Base-by-base conservation (phyloP, 2,888 invertebrate genomes). In the Archips xylosteana region DNA sequence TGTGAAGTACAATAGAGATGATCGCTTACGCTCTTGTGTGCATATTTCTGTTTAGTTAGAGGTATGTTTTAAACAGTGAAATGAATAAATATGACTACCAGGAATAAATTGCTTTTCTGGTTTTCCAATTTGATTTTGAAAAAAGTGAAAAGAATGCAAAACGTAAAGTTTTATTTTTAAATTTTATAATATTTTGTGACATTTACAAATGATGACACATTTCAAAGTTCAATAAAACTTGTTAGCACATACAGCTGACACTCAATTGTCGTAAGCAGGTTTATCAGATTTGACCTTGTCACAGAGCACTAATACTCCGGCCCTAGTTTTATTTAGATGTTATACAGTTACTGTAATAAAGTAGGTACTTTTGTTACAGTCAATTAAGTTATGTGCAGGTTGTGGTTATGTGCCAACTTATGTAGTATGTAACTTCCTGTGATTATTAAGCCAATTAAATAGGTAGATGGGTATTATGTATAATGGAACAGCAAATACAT, bases 391-490 rank as follows among this genome's bases (percentile, higher is more conserved):
- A 32, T 23, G 34, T 47, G 32, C 15, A 9, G 36, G 9, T 12
- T 57, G 66, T 23, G 15, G 54, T 54, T 66, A n/a, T 57, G 51
- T 23, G 39, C 32, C 12, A 36, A 13, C n/a, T 42, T 62, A 13
- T 54, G 54, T 61, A 54, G 51, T 51, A 62, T 47, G 8, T 63
- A 57, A 68, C 67, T 47, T 72, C 72, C 72, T 72, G 67, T 68
- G 6, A 66, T 62, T 57, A 57, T 32, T 34, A n/a, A 65, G 39
- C 10, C 10, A 64, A 54, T 64, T 64, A 64, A 23, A n/a, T 36
- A 12, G 4, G 32, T 36, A 12, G 4, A 32, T 63, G 32, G 57
- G 23, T 23, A 23, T 3, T 49, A n/a, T 49, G 49, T 49, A n/a
- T 5, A 49, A n/a, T 49, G n/a, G n/a, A 49, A 13, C 49, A 13